Percentiles rank a stretch among this genome's conserved stretches.
These are phyloP conservation scores for Oncorhynchus gorbuscha DNA, from an alignment of 2,113 vertebrate species.

Conservation along the genomic window DNA sequence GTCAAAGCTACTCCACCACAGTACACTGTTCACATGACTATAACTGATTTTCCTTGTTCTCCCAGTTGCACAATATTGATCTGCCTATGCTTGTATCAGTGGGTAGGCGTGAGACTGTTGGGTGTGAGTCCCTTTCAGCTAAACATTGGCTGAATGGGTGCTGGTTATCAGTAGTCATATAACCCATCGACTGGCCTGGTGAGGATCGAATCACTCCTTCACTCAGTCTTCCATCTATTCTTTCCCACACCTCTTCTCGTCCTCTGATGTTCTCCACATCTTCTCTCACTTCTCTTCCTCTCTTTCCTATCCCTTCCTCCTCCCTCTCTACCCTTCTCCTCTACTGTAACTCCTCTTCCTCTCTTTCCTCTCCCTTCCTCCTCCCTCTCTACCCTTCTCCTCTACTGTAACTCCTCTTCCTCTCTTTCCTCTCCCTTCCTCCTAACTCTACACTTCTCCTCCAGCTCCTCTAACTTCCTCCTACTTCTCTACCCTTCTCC, in stretches of 20 bases:
- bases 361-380: no score
- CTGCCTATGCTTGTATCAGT: conserved; percentile 28
- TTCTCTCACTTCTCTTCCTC: not conserved
- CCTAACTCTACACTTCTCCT: no score
- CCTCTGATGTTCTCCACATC: no score
- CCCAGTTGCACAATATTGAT: conserved; percentile 50
- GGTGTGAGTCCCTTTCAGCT: conserved; percentile 39
- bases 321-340: no score
- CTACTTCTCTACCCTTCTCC: no score
- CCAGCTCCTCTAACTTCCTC: no score
- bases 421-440: no score
- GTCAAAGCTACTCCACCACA: not conserved
- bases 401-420: no score
- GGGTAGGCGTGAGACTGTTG: conserved; percentile 43
- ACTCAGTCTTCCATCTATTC: not conserved
- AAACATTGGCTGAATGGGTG: conserved; percentile 20
- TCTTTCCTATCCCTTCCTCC: not conserved
- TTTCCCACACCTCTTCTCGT: conserved; percentile 7
- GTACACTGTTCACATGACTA: conserved; percentile 14
- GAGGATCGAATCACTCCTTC: not conserved
- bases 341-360: no score
- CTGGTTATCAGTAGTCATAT: not conserved
- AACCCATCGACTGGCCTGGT: no score
- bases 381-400: no score
- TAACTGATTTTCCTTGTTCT: conserved; percentile 44